Evolutionary conservation across 1,140 invertebrate species (phyloP).

Genomic region (Sminthurinus signatus): DNA sequence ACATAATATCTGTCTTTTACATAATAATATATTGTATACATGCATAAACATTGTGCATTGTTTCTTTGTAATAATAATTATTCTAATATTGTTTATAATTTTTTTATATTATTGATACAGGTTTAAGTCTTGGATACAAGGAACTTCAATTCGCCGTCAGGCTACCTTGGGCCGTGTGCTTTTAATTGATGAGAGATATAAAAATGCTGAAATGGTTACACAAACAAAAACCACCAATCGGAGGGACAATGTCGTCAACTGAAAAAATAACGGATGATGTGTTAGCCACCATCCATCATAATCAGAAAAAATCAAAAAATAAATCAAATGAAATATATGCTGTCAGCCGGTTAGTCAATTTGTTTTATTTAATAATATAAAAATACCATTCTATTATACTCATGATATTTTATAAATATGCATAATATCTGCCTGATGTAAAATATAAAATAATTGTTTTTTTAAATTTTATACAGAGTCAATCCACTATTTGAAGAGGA

Average conservation of each 20-base stretch:
- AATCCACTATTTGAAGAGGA: constrained; percentile 41
- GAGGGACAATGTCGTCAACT: constrained; percentile 18
- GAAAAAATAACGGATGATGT: constrained; percentile 39
- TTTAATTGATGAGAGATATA: not conserved
- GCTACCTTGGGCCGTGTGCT: not conserved
- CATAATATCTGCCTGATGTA: too few species aligned
- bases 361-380: too few species aligned
- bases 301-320: constrained; percentile 32
- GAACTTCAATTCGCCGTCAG: not conserved
- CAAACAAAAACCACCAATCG: constrained; percentile 28
- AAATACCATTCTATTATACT: too few species aligned
- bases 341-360: constrained; percentile 36
- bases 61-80: not conserved
- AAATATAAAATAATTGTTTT: too few species aligned
- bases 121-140: not conserved
- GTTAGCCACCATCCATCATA: constrained; percentile 36
- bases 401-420: too few species aligned
- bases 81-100: not conserved
- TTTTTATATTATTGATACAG: not conserved
- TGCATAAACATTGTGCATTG: not conserved
- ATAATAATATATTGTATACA: too few species aligned
- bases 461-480: too few species aligned
- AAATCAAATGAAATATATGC: constrained; percentile 39
- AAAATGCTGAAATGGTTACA: constrained; percentile 41
- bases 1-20: too few species aligned